Evolutionary conservation across 2,113 vertebrate species (phyloP), one percentile per base, ranked within the genome.

Genomic region (Hystrix cristata): DNA sequence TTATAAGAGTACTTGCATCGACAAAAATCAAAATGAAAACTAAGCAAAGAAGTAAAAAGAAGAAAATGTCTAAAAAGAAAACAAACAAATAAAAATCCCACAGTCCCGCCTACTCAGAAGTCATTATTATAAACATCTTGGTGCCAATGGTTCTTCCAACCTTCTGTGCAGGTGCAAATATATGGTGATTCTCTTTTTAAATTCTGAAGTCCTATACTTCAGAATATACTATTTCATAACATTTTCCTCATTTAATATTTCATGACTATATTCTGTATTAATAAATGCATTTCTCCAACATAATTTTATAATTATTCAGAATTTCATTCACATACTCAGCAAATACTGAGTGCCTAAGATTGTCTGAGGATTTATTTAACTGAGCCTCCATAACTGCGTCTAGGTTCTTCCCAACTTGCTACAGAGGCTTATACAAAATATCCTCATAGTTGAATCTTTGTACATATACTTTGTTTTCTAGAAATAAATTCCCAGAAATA

Each of bases 401-500:
- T 7, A 79, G 43, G 2, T 83, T 88, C 78, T 59, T 64, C 87
- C 64, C 59, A 48, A 23, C 7, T 25, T 85, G 29, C 74, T 27
- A 59, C 62, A 60, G 13, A 95, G 0, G 19, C 48, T 25, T 64
- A 55, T 55, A 13, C 62, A 76, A 60, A 86, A 80, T 78, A 82
- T 55, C 59, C n/a, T 62, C 53, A 8, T 10, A 89, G 51, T 6
- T 80, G 88, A 87, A 87, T 55, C 57, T 90, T 62, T 67, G 38
- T 48, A 29, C 65, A 60, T 23, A 69, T 34, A 85, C 51, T 91
- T 46, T 51, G 53, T 60, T 60, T 95, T 90, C 83, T 88, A 29
- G 82, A 91, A 91, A 72, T 93, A 81, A 90, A 82, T 59, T 69
- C 83, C 82, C 76, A 76, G 48, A 59, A n/a, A 34, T 57, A 76